These are phyloP conservation scores for Cheirogaleus major DNA, from an alignment of 2,797 vertebrate species.

Conservation along the genomic window DNA sequence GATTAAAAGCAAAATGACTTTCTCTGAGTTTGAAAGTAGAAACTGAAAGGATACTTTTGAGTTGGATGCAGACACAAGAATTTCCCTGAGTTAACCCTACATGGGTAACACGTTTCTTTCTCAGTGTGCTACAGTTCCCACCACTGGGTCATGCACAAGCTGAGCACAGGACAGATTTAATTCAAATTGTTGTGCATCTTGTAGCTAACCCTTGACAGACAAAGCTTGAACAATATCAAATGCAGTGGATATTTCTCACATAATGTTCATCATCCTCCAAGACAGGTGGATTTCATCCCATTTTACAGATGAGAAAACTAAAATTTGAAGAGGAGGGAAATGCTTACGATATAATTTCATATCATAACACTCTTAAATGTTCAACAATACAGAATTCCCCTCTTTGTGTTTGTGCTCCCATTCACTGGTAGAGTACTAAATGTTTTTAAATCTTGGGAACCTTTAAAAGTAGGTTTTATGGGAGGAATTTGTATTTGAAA, in stretches of 20 bases:
- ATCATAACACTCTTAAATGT: background rate
- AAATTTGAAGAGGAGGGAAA: background rate
- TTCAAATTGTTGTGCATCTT: background rate
- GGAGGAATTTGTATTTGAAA: constrained; percentile 51
- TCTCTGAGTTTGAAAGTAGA: background rate
- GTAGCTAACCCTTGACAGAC: background rate
- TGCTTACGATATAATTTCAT: background rate
- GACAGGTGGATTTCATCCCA: background rate
- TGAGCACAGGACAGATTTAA: background rate
- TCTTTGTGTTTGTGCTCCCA: background rate
- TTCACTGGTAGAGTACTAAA: background rate
- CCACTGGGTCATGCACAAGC: background rate
- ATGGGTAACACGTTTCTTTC: background rate
- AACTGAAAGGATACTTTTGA: background rate
- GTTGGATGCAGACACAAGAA: background rate
- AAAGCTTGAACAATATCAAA: background rate
- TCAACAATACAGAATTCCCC: background rate
- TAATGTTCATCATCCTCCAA: background rate
- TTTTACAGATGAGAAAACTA: constrained; percentile 38
- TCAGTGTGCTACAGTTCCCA: background rate
- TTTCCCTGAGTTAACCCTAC: background rate
- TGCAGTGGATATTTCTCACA: background rate
- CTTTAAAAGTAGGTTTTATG: constrained; percentile 51
- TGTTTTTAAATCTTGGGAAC: background rate
- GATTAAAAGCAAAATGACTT: background rate